Percentiles rank a stretch among this genome's conserved stretches.
Conservation (phyloP, 2,113 vertebrate species). For the Gopherus evgoodei region DNA sequence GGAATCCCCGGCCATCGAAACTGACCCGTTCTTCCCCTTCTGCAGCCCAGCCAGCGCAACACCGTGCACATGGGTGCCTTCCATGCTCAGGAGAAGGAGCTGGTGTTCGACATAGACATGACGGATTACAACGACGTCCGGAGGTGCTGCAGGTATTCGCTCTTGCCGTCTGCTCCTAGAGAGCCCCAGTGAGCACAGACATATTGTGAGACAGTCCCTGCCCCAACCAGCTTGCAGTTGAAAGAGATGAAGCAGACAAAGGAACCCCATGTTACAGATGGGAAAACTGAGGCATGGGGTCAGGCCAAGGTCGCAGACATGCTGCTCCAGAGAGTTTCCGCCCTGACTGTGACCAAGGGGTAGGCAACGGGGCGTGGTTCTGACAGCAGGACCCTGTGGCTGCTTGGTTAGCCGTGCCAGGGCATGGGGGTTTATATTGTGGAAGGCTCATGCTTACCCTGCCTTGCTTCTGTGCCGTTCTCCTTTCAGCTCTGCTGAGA, state of each 20-base stretch:
- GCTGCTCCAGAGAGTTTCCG: not conserved
- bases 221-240: not conserved
- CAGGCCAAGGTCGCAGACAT: not conserved
- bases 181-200: not conserved
- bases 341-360: not conserved
- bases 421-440: no score
- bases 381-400: not conserved
- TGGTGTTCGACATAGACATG: constrained; percentile 99
- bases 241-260: not conserved
- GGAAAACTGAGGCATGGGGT: not conserved
- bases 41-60: constrained; percentile 92
- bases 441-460: not conserved
- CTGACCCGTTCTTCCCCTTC: not conserved
- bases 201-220: not conserved
- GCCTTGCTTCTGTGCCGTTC: accelerated
- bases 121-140: constrained; percentile 97
- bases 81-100: constrained; percentile 95
- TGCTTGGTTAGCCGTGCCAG: not conserved
- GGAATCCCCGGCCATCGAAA: accelerated
- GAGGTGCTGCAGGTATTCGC: constrained; percentile 90
- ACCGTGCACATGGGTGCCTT: constrained; percentile 92
- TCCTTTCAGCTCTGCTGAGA: constrained; percentile 89
- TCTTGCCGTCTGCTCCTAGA: accelerated
- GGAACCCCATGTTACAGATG: not conserved
- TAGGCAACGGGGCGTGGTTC: not conserved